These are phyloP conservation scores for Mungos mungo DNA, from an alignment of 2,113 vertebrate genomes.

Conservation along the genomic window DNA sequence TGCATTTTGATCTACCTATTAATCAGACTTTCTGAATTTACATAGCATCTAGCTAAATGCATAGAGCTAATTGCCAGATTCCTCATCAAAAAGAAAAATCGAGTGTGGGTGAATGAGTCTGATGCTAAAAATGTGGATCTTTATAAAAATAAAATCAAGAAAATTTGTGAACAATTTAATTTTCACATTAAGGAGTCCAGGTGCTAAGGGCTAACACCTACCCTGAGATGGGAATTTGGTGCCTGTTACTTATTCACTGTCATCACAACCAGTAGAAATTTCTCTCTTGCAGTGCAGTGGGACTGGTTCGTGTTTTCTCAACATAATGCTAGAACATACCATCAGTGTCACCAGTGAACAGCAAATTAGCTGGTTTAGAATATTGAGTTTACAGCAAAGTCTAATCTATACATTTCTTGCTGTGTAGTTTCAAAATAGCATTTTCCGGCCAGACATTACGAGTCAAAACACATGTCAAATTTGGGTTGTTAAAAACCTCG, in stretches of 20 bases:
- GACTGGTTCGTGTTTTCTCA: background rate
- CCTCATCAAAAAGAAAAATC: slow-evolving; percentile 24
- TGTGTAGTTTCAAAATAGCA: background rate
- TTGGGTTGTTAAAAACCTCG: background rate
- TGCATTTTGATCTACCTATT: slow-evolving; percentile 43
- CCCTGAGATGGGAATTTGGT: background rate
- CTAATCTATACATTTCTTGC: background rate
- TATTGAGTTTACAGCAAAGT: background rate
- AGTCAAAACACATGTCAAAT: background rate
- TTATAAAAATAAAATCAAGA: slow-evolving; percentile 51
- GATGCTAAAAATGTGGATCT: slow-evolving; percentile 20
- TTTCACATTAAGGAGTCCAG: background rate
- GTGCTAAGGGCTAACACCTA: background rate
- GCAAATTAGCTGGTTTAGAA: background rate
- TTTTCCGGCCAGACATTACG: background rate
- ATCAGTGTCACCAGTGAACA: background rate
- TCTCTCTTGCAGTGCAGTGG: background rate
- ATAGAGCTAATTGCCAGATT: background rate
- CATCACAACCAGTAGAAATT: background rate
- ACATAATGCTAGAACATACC: background rate
- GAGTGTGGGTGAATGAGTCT: background rate
- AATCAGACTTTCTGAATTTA: slow-evolving; percentile 30
- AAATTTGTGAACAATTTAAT: background rate
- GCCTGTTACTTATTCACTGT: background rate
- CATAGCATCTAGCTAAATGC: slow-evolving; percentile 6